A percentile compares a stretch with the other conserved stretches of the same genome.
phyloP scores from a whole-genome alignment of 2,797 vertebrate genomes.

The Hemitrygon akajei region DNA sequence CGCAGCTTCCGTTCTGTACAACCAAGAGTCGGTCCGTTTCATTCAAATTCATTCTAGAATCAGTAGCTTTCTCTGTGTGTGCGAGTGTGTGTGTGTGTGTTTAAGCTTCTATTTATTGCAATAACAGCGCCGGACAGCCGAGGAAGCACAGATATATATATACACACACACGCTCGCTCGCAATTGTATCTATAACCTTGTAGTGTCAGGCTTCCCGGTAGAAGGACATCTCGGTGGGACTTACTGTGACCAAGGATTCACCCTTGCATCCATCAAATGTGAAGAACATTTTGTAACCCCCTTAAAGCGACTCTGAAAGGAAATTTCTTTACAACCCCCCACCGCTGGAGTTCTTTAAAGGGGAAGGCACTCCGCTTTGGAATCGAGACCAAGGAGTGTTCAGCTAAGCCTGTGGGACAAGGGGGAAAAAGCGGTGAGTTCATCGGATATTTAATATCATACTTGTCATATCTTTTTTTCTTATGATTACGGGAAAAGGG shows the following conservation, averaged over 20 bases:
- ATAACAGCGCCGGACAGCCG: background rate
- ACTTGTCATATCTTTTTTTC: too few species aligned
- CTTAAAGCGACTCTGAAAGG: background rate
- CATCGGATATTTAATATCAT: too few species aligned
- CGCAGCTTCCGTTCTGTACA: too few species aligned
- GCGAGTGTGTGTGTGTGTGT: background rate
- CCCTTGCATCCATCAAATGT: background rate
- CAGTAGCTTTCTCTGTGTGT: background rate
- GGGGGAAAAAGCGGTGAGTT: background rate
- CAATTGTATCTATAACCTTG: background rate
- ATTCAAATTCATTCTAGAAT: background rate
- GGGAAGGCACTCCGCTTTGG: background rate
- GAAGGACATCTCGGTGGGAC: background rate
- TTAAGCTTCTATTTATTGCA: background rate
- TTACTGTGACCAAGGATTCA: background rate
- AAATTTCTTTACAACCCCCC: background rate
- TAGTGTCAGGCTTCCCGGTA: background rate
- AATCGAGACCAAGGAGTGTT: background rate
- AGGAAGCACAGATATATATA: background rate
- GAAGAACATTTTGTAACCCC: background rate
- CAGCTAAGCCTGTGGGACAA: background rate
- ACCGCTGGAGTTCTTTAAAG: background rate
- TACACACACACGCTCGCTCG: too few species aligned
- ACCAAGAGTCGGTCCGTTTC: background rate
- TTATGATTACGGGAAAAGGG: too few species aligned